These are phyloP conservation scores for Hydropsyche betteni DNA, from an alignment of 2,888 invertebrate genomes.

Conservation along the genomic window DNA sequence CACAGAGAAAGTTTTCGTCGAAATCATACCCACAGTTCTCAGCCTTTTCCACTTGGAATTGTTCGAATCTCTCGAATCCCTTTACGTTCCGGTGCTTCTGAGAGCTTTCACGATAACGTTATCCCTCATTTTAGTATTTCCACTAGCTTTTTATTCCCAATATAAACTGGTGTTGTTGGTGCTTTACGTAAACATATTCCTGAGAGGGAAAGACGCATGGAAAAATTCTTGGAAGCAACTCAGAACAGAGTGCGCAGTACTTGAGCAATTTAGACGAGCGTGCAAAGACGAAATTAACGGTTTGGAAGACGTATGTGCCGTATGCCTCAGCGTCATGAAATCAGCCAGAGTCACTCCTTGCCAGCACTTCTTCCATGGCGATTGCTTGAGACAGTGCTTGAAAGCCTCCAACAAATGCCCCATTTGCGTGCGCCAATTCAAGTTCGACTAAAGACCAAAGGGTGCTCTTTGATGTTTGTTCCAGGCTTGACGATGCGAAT, in stretches of 20 bases:
- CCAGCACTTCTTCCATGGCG: constrained; percentile 82
- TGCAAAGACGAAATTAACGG: constrained; percentile 72
- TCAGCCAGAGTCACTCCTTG: constrained; percentile 81
- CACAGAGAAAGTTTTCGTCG: constrained; percentile 76
- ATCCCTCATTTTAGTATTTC: constrained; percentile 68
- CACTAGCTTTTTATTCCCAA: constrained; percentile 67
- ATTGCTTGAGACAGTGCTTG: constrained; percentile 78
- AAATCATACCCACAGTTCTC: constrained; percentile 70
- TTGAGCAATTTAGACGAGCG: constrained; percentile 72
- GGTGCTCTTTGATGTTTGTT: background rate
- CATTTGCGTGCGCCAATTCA: constrained; percentile 76
- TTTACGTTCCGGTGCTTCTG: constrained; percentile 75
- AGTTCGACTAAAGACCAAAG: constrained; percentile 61
- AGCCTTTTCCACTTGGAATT: constrained; percentile 69
- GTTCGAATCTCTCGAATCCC: constrained; percentile 75
- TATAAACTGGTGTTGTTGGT: constrained; percentile 66
- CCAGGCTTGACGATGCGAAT: too few species aligned
- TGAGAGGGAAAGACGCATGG: constrained; percentile 71
- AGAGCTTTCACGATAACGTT: constrained; percentile 67
- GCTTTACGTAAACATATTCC: constrained; percentile 72
- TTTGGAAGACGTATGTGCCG: constrained; percentile 81
- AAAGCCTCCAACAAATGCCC: constrained; percentile 76
- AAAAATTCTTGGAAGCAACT: constrained; percentile 67
- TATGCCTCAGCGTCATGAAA: constrained; percentile 76
- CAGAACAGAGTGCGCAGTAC: constrained; percentile 68